Base-by-base conservation (phyloP, 1,140 invertebrate species). In the Samia ricini region DNA sequence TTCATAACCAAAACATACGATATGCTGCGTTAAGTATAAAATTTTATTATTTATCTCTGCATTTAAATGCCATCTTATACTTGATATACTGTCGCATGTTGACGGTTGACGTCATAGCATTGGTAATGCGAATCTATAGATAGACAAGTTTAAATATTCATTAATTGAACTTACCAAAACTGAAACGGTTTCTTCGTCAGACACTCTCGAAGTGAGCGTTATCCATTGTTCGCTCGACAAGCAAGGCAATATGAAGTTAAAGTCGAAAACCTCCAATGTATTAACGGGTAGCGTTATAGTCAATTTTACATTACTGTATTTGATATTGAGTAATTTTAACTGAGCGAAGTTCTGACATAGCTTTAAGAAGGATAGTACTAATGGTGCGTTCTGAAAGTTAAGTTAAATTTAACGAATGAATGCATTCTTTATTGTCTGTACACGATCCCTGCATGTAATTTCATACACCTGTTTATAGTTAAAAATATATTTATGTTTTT, bases 101-200 rank as follows among this genome's bases (percentile, higher is more conserved):
- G n/a, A n/a, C n/a, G n/a, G n/a, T n/a, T n/a, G n/a, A n/a, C n/a
- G n/a, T n/a, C n/a, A n/a, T n/a, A n/a, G n/a, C n/a, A n/a, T n/a
- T n/a, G n/a, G n/a, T n/a, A n/a, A n/a, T n/a, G n/a, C n/a, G n/a
- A n/a, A n/a, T n/a, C n/a, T n/a, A n/a, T n/a, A n/a, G n/a, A n/a
- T n/a, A n/a, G n/a, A n/a, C n/a, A n/a, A n/a, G n/a, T n/a, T n/a
- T n/a, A n/a, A n/a, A n/a, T n/a, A n/a, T n/a, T n/a, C n/a, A n/a
- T n/a, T n/a, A n/a, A n/a, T n/a, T n/a, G n/a, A n/a, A 71, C 80
- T 83, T 74, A 88, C 87, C 83, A 85, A 78, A 55, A 81, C n/a
- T 42, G 79, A 42, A 15, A 60, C 23, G 4, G 69, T 62, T 24
- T 83, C 72, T 57, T 75, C 64, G 10, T 80, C 73, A 52, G 69